Evolutionary conservation across 1,140 invertebrate species (phyloP), one percentile per base, ranked within the genome.

Genomic region (Saccostrea echinata): DNA sequence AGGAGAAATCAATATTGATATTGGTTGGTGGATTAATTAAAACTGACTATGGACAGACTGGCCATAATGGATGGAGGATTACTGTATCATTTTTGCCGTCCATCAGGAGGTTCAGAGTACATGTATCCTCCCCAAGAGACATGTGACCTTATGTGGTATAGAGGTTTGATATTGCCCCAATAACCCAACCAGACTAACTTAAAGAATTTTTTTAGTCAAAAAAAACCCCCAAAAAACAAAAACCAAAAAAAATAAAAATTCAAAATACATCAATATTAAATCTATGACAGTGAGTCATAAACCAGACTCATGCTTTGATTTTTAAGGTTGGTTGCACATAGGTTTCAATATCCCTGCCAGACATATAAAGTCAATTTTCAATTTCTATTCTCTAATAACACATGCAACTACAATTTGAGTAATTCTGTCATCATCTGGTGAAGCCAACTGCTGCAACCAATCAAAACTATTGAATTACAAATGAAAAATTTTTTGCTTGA

Each of bases 321-420:
- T 71, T 71, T 71, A 30, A 30, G 68, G n/a, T 30, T 71, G 24
- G 30, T 71, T 71, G 68, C 68, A 30, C 68, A 71, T 13, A 71
- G 12, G 27, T 27, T 61, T 57, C 55, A 57, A 57, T 57, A 57
- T 57, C 55, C 55, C 55, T 57, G 16, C 55, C 55, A 57, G 55
- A 57, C 55, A 57, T 57, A 57, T 57, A 57, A 57, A 57, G n/a
- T 71, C 68, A 71, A 27, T 71, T 71, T 71, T 71, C 68, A 71
- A 71, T 71, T 71, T 71, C 68, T 27, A 13, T 27, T 71, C 68
- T 33, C 13, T 30, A 30, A 27, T 33, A 71, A 71, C 24, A 27
- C 68, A 71, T 71, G 68, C 68, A 71, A 71, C 30, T 33, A 24
- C 27, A 27, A 27, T 71, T 71, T 71, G 68, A 71, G 68, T 35